These are phyloP conservation scores for Sinella curviseta DNA, from an alignment of 1,140 invertebrate genomes.

Conservation along the genomic window DNA sequence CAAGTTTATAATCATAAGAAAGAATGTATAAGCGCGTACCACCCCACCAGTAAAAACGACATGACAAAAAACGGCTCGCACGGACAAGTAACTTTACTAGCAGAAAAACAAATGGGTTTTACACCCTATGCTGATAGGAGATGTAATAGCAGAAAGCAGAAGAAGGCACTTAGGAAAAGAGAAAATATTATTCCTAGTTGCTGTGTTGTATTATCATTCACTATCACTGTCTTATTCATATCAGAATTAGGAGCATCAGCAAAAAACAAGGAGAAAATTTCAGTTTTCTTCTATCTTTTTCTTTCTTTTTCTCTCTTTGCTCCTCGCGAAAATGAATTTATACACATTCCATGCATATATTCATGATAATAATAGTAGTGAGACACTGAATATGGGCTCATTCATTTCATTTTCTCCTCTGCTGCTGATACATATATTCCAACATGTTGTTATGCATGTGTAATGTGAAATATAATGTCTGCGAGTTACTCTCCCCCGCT, in stretches of 20 bases:
- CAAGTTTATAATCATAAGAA: constrained; percentile 5
- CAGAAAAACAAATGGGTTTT: neutral
- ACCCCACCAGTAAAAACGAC: neutral
- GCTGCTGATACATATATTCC: neutral
- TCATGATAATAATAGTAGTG: neutral
- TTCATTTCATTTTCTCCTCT: neutral
- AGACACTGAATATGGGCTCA: neutral
- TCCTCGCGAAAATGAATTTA: neutral
- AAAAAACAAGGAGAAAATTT: neutral
- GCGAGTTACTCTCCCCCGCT: neutral
- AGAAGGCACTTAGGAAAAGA: neutral
- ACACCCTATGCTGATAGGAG: neutral
- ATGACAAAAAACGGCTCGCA: too few relatives aligned
- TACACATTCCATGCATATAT: neutral
- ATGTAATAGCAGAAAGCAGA: neutral
- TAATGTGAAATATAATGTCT: constrained; percentile 1
- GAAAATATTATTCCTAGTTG: neutral
- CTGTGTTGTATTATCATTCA: neutral
- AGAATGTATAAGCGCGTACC: neutral
- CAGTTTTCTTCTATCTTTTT: too few relatives aligned
- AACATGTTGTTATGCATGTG: constrained; percentile 11
- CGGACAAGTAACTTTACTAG: neutral
- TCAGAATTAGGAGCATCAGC: neutral
- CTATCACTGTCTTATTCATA: neutral
- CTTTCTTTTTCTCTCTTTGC: too few relatives aligned